A percentile compares a stretch with the other conserved stretches of the same genome.
phyloP scores from a whole-genome alignment of 1,140 invertebrate genomes.

The Ceratina japonica region DNA sequence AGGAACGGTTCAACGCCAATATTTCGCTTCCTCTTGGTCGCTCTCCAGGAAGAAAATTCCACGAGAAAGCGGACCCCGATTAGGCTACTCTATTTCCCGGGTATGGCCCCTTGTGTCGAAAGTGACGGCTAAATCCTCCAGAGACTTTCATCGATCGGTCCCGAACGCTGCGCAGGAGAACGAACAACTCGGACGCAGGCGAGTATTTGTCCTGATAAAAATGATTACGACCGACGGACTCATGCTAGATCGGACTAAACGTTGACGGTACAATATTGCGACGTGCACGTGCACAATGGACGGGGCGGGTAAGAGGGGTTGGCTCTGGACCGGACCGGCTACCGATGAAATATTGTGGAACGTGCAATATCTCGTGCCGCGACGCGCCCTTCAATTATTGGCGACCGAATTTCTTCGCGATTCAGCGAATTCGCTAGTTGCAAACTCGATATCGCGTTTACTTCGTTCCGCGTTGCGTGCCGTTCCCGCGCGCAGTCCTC shows the following conservation, averaged over 20 bases:
- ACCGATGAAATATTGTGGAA: slow-evolving; percentile 57
- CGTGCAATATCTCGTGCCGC: slow-evolving; percentile 50
- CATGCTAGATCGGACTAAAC: slow-evolving; percentile 51
- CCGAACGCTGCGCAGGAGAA: slow-evolving; percentile 26
- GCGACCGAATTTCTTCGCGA: slow-evolving; percentile 58
- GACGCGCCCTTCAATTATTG: slow-evolving; percentile 57
- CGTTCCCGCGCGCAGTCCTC: not conserved
- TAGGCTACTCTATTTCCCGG: slow-evolving; percentile 40
- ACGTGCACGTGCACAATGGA: slow-evolving; percentile 33
- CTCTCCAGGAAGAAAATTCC: slow-evolving; percentile 19
- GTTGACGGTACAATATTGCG: slow-evolving; percentile 61
- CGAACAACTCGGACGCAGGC: slow-evolving; percentile 8
- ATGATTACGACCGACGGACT: slow-evolving; percentile 54
- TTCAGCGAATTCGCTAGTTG: slow-evolving; percentile 53
- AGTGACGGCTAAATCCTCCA: slow-evolving; percentile 51
- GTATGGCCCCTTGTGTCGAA: slow-evolving; percentile 38
- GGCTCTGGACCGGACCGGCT: not conserved
- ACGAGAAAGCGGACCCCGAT: slow-evolving; percentile 18
- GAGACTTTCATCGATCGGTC: slow-evolving; percentile 36
- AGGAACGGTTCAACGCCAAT: slow-evolving; percentile 23
- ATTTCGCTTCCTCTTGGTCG: not conserved
- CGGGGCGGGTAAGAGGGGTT: not conserved
- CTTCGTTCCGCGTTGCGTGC: not conserved
- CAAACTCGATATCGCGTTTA: slow-evolving; percentile 47
- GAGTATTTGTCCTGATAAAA: slow-evolving; percentile 54